Evolutionary conservation across 1,140 invertebrate species (phyloP).

Genomic region (Chionoecetes opilio): DNA sequence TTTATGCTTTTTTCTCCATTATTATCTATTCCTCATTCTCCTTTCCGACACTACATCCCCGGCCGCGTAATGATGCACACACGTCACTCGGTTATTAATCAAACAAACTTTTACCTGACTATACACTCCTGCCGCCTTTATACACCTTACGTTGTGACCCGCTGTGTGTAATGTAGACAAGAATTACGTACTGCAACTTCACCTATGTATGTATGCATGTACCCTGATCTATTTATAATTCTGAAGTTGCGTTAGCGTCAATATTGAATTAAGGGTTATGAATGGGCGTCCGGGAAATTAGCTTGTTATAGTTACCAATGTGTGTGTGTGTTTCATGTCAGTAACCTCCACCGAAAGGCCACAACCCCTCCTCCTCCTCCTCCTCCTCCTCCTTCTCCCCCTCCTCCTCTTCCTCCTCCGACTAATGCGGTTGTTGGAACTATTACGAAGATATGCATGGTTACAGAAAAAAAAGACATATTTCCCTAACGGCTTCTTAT

Average conservation of each 20-base stretch:
- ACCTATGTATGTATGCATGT: neutral
- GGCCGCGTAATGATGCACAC: neutral
- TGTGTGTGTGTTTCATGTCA: constrained; percentile 45
- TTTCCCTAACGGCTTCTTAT: constrained; percentile 48
- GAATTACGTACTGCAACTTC: too few relatives aligned
- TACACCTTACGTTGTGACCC: too few relatives aligned
- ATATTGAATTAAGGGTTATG: neutral
- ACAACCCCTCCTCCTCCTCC: neutral
- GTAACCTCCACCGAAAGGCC: neutral
- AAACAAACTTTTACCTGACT: neutral
- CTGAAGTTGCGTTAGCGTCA: neutral
- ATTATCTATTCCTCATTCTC: too few relatives aligned
- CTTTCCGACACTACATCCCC: neutral
- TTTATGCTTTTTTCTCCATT: too few relatives aligned
- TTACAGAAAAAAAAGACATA: constrained; percentile 15
- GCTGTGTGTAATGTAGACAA: neutral
- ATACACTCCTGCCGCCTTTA: too few relatives aligned
- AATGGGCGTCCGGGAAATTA: neutral
- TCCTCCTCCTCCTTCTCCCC: neutral
- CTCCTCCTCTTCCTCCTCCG: neutral
- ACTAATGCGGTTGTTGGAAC: neutral
- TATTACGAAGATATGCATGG: constrained; percentile 47
- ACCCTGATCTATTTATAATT: neutral
- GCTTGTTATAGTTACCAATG: neutral
- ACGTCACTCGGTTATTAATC: neutral